These are phyloP conservation scores for Hestina assimilis DNA, from an alignment of 1,140 invertebrate species.

Conservation along the genomic window DNA sequence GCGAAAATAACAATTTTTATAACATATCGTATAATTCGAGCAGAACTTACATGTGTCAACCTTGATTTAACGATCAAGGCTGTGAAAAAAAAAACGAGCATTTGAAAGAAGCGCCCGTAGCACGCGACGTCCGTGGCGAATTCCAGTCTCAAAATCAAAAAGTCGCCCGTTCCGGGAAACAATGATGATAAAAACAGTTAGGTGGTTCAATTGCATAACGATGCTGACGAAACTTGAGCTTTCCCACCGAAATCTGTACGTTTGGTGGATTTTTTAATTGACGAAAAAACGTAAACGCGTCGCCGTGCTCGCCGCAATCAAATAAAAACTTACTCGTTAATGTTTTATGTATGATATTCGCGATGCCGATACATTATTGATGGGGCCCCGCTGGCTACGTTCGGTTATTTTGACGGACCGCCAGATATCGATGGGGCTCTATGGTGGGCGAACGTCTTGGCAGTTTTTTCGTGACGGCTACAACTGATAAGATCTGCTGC, in stretches of 20 bases:
- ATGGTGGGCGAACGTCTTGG: constrained; percentile 46
- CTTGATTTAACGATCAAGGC: constrained; percentile 42
- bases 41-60: constrained; percentile 26
- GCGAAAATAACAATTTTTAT: constrained; percentile 3
- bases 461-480: constrained; percentile 46
- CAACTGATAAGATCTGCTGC: constrained; percentile 51
- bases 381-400: constrained; percentile 62
- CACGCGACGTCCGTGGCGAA: constrained; percentile 41
- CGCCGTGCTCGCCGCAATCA: constrained; percentile 57
- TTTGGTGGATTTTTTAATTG: constrained; percentile 64
- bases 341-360: constrained; percentile 72
- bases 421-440: constrained; percentile 61
- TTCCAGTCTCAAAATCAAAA: constrained; percentile 53
- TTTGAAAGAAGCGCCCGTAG: constrained; percentile 33
- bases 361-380: constrained; percentile 68
- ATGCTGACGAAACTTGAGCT: constrained; percentile 45
- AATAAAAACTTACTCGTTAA: constrained; percentile 74
- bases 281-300: constrained; percentile 56
- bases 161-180: constrained; percentile 47
- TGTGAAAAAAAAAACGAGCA: constrained; percentile 36
- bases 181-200: constrained; percentile 45
- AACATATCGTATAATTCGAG: constrained; percentile 4
- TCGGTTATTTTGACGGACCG: constrained; percentile 67
- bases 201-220: constrained; percentile 51
- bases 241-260: constrained; percentile 69